Conservation (phyloP, 2,113 vertebrate species). For the Archilochus colubris region DNA sequence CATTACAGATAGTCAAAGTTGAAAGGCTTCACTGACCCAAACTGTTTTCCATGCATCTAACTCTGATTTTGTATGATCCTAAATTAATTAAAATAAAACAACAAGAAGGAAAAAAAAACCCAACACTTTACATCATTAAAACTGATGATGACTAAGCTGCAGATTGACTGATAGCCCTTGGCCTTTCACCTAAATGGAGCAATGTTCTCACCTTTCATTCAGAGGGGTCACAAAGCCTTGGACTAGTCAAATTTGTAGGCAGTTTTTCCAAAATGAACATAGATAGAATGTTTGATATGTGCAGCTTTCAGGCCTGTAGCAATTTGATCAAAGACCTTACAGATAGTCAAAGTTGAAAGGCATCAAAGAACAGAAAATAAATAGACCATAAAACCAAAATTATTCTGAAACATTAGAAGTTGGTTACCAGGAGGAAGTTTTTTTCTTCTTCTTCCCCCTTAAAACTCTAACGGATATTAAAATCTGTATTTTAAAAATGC, state of each 20-base stretch:
- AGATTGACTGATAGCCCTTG: neutral
- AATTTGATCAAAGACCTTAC: neutral
- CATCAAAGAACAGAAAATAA: neutral
- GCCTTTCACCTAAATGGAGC: neutral
- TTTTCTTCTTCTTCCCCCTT: neutral
- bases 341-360: neutral
- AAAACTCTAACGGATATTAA: neutral
- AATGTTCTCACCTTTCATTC: neutral
- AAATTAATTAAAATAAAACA: constrained; percentile 17
- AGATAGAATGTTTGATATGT: neutral
- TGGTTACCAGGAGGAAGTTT: neutral
- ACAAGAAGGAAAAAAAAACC: neutral
- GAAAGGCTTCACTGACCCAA: constrained; percentile 95
- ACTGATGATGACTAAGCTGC: neutral
- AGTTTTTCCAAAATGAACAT: neutral
- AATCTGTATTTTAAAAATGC: neutral
- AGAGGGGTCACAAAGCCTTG: neutral
- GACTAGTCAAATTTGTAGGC: neutral
- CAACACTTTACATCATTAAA: neutral
- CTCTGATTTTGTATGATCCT: constrained; percentile 92
- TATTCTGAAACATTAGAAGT: neutral
- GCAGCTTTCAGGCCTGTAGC: neutral
- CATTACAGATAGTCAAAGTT: neutral
- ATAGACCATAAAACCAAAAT: neutral
- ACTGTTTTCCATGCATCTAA: constrained; percentile 94